Evolutionary conservation across 2,113 vertebrate species (phyloP).

Genomic region (Gasterosteus nipponicus): DNA sequence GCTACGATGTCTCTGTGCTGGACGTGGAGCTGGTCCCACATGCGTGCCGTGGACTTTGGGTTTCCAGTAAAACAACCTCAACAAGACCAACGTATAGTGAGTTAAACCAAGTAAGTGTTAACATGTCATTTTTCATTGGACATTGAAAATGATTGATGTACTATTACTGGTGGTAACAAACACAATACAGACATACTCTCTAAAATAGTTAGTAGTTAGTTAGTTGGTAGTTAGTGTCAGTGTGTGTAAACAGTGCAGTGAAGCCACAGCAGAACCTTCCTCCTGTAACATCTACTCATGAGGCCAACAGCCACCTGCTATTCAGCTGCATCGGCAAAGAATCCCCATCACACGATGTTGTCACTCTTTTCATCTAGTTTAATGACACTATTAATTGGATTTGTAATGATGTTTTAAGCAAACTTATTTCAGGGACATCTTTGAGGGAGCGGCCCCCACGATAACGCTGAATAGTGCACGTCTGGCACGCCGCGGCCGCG

Average conservation of each 20-base stretch:
- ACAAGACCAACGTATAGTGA: slow-evolving; percentile 13
- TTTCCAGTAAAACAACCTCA: slow-evolving; percentile 6
- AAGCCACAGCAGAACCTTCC: slow-evolving; percentile 13
- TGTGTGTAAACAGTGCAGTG: slow-evolving; percentile 18
- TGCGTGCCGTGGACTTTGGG: background rate
- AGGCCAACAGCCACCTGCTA: slow-evolving; percentile 38
- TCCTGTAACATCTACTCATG: slow-evolving; percentile 41
- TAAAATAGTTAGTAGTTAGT: no score
- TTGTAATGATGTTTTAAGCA: slow-evolving; percentile 76
- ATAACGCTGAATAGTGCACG: slow-evolving; percentile 62
- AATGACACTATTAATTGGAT: slow-evolving; percentile 77
- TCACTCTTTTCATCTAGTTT: slow-evolving; percentile 66
- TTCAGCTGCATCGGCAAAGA: slow-evolving; percentile 44
- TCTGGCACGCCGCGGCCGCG: slow-evolving; percentile 35
- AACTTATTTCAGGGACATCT: slow-evolving; percentile 76
- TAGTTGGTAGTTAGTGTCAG: slow-evolving; percentile 33
- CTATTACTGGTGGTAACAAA: slow-evolving; percentile 10
- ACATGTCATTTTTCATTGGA: slow-evolving; percentile 3
- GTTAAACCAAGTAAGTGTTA: background rate
- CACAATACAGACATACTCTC: background rate
- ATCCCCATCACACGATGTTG: slow-evolving; percentile 55
- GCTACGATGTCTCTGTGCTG: slow-evolving; percentile 10
- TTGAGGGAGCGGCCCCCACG: slow-evolving; percentile 55
- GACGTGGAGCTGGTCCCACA: slow-evolving; percentile 12
- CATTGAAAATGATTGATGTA: slow-evolving; percentile 18